phyloP scores from a whole-genome alignment of 2,797 vertebrate species.

The Spinibarbus caldwelli region DNA sequence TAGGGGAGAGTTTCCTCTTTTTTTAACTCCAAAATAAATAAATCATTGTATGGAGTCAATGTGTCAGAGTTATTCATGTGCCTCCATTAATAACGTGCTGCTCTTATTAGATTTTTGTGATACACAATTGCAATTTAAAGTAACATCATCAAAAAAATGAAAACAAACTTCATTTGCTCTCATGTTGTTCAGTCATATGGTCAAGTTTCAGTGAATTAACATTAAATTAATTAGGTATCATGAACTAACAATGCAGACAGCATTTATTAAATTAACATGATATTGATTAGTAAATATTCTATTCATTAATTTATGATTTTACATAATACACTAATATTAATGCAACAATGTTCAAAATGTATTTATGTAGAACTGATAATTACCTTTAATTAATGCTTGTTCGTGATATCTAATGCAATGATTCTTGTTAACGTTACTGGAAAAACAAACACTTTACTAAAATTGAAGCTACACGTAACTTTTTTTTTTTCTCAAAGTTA shows the following conservation, averaged over 20 bases:
- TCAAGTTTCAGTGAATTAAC: neutral
- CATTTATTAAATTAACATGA: no score
- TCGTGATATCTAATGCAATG: no score
- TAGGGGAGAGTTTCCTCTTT: conserved; percentile 41
- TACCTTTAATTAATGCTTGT: no score
- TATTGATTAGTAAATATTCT: no score
- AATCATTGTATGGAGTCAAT: neutral
- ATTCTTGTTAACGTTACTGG: no score
- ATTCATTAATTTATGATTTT: no score
- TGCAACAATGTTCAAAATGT: no score
- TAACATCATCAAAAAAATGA: neutral
- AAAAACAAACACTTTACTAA: no score
- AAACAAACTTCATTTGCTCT: neutral
- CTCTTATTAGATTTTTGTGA: neutral
- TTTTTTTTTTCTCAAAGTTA: neutral
- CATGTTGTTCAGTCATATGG: neutral
- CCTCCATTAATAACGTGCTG: neutral
- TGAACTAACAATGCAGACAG: neutral
- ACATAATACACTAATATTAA: no score
- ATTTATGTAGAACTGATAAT: no score
- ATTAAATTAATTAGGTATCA: neutral
- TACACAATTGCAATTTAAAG: neutral
- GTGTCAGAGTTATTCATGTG: neutral
- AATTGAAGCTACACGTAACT: no score
- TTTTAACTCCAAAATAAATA: conserved; percentile 44